Base-by-base conservation (phyloP, 2,797 vertebrate genomes). In the Channallabes apus region DNA sequence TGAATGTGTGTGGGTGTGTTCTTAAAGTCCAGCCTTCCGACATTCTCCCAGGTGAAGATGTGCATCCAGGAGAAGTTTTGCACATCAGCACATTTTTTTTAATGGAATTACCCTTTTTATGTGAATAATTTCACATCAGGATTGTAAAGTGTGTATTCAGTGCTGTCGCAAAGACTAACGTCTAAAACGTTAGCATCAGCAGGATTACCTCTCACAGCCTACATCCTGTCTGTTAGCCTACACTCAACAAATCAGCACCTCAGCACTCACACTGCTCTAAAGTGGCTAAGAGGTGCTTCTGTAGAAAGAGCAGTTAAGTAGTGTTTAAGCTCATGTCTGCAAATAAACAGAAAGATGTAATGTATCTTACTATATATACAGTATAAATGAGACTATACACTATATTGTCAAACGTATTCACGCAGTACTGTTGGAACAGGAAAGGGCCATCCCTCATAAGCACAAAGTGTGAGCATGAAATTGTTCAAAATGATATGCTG, bases 71-170 rank as follows among this genome's bases (percentile, higher is more conserved):
- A 92, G 93, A 90, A 71, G 92, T 85, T 90, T 72, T 9, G 73
- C 84, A 89, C 87, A 84, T 95, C 94, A 94, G 94, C 93, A 88
- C 87, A n/a, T 62, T 75, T 75, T 86, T 41, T 86, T 86, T 85
- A 32, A 91, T 93, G 90, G 91, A 92, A 91, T 88, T 86, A 62
- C 76, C 69, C 75, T 58, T 84, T 83, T 89, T 87, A 89, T 90
- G 90, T 38, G 84, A 91, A 94, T 91, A 51, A 91, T 92, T 92
- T 94, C 90, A 92, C 88, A 88, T 92, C 90, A 90, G 82, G 58
- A 64, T 41, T 51, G 88, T 88, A 80, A 90, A 84, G 83, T 90
- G 85, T 86, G 87, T 85, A 86, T 88, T 69, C 82, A 78, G 78
- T 82, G 87, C 88, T 89, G 91, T 90, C 68, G 81, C 6, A 87